Conservation (phyloP, 2,797 vertebrate species). For the Philypnodon macrostomus region DNA sequence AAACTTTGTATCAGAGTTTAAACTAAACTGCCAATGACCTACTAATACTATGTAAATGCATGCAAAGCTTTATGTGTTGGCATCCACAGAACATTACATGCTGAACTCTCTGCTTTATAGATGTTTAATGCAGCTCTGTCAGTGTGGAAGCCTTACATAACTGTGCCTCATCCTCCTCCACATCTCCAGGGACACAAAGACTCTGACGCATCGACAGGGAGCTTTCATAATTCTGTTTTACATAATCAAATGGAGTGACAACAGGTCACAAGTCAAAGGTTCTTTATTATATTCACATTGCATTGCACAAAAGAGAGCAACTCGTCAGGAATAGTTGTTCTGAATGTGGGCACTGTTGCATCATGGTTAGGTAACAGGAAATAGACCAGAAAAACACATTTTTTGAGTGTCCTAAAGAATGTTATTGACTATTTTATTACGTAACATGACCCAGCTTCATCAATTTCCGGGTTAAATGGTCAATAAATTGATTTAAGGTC, state of each 20-base stretch:
- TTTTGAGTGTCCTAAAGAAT: no score
- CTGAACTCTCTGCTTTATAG: slow-evolving; percentile 18
- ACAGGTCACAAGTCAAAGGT: slow-evolving; percentile 3
- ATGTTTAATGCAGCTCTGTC: slow-evolving; percentile 18
- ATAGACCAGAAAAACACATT: not conserved
- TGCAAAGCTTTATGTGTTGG: slow-evolving; percentile 17
- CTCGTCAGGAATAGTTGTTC: not conserved
- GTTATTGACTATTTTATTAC: no score
- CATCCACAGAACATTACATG: slow-evolving; percentile 19
- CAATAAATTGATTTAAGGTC: no score
- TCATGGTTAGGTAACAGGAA: slow-evolving; percentile 5
- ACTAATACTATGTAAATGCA: slow-evolving; percentile 1
- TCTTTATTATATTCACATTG: not conserved
- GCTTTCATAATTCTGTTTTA: slow-evolving; percentile 27
- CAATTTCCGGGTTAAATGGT: no score
- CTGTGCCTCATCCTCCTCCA: slow-evolving; percentile 47
- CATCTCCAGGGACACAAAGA: slow-evolving; percentile 36
- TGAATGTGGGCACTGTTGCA: not conserved
- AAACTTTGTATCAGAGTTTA: no score
- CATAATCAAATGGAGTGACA: slow-evolving; percentile 7
- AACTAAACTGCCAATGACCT: not conserved
- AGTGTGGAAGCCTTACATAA: slow-evolving; percentile 62
- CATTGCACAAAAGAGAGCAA: not conserved
- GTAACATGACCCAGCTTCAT: no score
- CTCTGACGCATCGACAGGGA: slow-evolving; percentile 15